These are phyloP conservation scores for Aphidoletes aphidimyza DNA, from an alignment of 2,888 invertebrate species.

Conservation along the genomic window DNA sequence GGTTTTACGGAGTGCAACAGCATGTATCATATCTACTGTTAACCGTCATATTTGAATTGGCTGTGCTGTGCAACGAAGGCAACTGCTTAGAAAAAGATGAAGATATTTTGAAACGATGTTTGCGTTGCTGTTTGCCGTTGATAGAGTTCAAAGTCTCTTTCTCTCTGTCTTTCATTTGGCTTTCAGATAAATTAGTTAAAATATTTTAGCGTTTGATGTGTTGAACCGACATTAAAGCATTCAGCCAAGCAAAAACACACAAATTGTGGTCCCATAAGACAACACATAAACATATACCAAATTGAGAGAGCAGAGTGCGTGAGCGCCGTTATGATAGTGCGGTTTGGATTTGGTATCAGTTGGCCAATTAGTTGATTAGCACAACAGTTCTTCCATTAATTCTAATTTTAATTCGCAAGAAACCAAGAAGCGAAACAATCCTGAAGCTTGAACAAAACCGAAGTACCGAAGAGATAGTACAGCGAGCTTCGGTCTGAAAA, in stretches of 20 bases:
- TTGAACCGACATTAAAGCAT: background rate
- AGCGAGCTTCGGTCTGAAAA: background rate
- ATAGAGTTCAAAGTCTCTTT: background rate
- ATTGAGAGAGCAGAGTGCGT: background rate
- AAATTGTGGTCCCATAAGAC: no score
- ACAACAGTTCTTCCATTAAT: slow-evolving; percentile 30
- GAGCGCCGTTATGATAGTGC: background rate
- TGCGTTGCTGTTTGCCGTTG: background rate
- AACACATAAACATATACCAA: background rate
- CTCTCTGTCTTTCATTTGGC: background rate
- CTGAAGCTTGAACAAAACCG: no score
- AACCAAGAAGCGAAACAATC: slow-evolving; percentile 18
- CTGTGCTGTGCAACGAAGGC: no score
- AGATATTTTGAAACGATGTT: no score
- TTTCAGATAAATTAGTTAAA: slow-evolving; percentile 3
- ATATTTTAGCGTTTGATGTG: slow-evolving; percentile 11
- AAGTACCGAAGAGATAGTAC: no score
- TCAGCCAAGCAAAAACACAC: background rate
- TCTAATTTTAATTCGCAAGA: slow-evolving; percentile 11
- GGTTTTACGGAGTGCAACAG: no score
- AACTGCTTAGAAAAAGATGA: no score
- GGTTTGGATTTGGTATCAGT: background rate
- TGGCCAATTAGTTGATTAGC: slow-evolving; percentile 30
- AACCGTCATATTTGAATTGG: no score
- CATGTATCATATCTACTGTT: no score